Base-by-base conservation (phyloP, 2,113 vertebrate species). In the Typhlomys cinereus region DNA sequence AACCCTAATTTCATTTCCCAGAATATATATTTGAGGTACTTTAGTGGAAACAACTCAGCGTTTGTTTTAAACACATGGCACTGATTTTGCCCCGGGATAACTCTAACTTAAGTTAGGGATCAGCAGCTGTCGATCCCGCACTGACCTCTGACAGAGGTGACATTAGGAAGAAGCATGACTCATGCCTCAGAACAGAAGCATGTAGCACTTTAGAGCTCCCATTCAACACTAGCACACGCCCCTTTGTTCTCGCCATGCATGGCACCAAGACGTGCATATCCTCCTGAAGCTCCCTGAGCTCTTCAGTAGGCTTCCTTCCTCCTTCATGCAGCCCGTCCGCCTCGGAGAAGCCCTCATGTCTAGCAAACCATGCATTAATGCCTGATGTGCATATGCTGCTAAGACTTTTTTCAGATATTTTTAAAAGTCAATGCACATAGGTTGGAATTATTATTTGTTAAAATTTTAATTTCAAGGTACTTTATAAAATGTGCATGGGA, bases 401-500 rank as follows among this genome's bases (percentile, higher is more conserved):
- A 9, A 52, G 7, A 64, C 75, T n/a, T 76, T n/a, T 70, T 54
- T 11, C 2, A 48, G 6, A 6, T 66, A 15, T 48, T 76, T 52
- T 85, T 34, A 50, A 14, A 71, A 70, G 31, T 44, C 2, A 50
- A 44, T 61, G n/a, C 79, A 2, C 21, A 71, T 39, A 69, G 7
- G 20, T 78, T 95, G 93, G 31, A 70, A 78, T 5, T 85, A 36
- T 59, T 81, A 46, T 73, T 54, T 25, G 4, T 75, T 85, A 86
- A 59, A 71, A 2, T 78, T 89, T 79, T 87, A 44, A 6, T 62
- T 75, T 91, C 41, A 87, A 85, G 8, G 1, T 52, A 90, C 7
- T 13, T 57, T 66, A 17, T 27, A 62, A 89, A 91, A 78, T 62
- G 44, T 41, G 4, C 31, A n/a, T 74, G 74, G 2, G 66, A 88